Evolutionary conservation across 2,797 vertebrate species (phyloP), one percentile per base, ranked within the genome.

Genomic region (Channallabes apus): DNA sequence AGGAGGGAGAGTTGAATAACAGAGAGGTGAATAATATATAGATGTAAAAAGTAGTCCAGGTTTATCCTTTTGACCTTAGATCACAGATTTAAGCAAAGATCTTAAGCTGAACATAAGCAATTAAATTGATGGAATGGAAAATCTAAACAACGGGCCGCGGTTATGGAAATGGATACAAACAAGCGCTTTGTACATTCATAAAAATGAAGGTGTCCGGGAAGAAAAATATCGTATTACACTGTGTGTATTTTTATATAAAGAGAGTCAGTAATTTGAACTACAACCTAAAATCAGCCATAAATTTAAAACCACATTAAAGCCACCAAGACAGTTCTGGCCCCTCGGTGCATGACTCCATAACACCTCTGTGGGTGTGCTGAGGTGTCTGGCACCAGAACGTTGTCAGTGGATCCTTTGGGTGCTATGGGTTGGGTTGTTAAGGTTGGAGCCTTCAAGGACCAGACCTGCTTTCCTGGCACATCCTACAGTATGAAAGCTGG

Each of bases 1-100:
- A 59, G 5, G 27, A 6, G 27, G 9, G 51, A 6, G 41, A 8
- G 32, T 18, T 18, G 9, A 24, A 14, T 4, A 22, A 18, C 29
- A 18, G 20, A 54, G 35, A 72, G 17, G 69, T 64, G 82, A 76
- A 38, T 12, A 65, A 58, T 62, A 51, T 77, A 54, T 56, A 38
- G 73, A 67, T 38, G 61, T 56, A 46, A 61, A 56, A 82, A 54
- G 62, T 68, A 81, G 64, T 68, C 35, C 18, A 32, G 41, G 27
- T 81, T 68, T 80, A 41, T 51, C n/a, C 61, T 29, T 14, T 29
- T 32, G 41, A 67, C 64, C 27, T 54, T 27, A 15, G 64, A 56
- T 32, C 18, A 24, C 9, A 81, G 78, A n/a, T 51, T 27, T 65
- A 24, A 62, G 59, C 14, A 62, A 62, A 79, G 59, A 14, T 29